These are phyloP conservation scores for Pungitius pungitius DNA, from an alignment of 2,113 vertebrate species.

Conservation along the genomic window DNA sequence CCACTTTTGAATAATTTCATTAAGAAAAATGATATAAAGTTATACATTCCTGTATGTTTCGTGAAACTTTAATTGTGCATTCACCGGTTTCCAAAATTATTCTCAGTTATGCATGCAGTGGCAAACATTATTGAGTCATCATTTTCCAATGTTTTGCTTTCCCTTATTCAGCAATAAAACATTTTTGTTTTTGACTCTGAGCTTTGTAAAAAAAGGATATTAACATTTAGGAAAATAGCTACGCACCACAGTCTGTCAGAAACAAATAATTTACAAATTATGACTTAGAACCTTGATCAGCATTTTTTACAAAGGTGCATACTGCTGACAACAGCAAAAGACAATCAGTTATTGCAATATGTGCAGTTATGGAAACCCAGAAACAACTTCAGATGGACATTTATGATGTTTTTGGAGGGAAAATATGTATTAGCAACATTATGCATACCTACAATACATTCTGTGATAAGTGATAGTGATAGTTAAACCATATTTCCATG, in stretches of 20 bases:
- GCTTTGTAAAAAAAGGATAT: conserved; percentile 72
- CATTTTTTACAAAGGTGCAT: conserved; percentile 18
- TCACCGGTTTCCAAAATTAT: not conserved
- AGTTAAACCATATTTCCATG: conserved; percentile 49
- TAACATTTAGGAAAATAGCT: conserved; percentile 75
- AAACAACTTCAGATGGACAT: not conserved
- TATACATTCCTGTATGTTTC: not conserved
- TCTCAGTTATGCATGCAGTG: not conserved
- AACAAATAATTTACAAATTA: conserved; percentile 88
- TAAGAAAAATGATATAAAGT: not conserved
- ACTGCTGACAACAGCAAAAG: not conserved
- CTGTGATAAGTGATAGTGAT: no score
- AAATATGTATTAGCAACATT: conserved; percentile 22
- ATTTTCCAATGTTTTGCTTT: conserved; percentile 6
- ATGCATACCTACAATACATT: conserved; percentile 8
- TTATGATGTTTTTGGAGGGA: conserved; percentile 1
- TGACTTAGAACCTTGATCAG: conserved; percentile 37
- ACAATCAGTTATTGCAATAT: conserved; percentile 9
- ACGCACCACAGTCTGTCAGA: conserved; percentile 82
- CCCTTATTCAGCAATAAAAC: conserved; percentile 15
- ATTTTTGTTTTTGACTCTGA: conserved; percentile 41
- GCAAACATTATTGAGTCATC: conserved; percentile 19
- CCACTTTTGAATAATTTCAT: not conserved
- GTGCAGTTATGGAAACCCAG: conserved; percentile 14
- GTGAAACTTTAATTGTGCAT: not conserved